phyloP scores from a whole-genome alignment of 1,140 invertebrate species.

The Liolophura sinensis region DNA sequence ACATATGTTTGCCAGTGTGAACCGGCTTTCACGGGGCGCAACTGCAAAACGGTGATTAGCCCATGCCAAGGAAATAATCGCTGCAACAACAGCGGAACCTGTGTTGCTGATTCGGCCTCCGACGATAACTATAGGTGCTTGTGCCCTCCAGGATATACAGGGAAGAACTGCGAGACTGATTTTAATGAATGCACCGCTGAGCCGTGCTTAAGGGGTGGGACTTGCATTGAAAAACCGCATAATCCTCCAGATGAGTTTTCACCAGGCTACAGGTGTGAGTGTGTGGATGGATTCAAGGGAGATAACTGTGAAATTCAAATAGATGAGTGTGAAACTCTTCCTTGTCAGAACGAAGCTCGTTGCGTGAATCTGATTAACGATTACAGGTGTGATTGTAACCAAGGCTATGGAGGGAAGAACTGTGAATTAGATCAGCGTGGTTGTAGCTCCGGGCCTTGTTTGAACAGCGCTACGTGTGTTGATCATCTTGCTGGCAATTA shows the following conservation, averaged over 20 bases:
- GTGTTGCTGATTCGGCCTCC: constrained; percentile 12
- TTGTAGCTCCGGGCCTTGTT: constrained; percentile 29
- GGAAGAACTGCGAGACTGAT: neutral
- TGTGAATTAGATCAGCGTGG: constrained; percentile 33
- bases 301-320: constrained; percentile 22
- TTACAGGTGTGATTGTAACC: constrained; percentile 26
- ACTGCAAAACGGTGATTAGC: constrained; percentile 6
- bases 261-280: constrained; percentile 21
- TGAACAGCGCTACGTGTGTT: constrained; percentile 24
- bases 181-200: neutral
- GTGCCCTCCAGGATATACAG: neutral
- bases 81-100: constrained; percentile 26
- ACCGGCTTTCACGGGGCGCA: constrained; percentile 19
- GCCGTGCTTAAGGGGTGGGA: neutral
- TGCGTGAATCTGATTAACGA: constrained; percentile 27
- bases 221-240: neutral
- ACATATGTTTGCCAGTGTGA: constrained; percentile 22
- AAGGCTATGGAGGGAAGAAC: constrained; percentile 24
- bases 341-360: constrained; percentile 30
- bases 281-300: constrained; percentile 24
- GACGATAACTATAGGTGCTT: neutral
- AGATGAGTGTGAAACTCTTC: constrained; percentile 21
- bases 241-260: neutral
- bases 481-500: constrained; percentile 10
- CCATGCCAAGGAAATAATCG: constrained; percentile 3